A percentile compares a stretch with the other conserved stretches of the same genome.
phyloP scores from a whole-genome alignment of 2,797 vertebrate species.

The Malacoraja senta region DNA sequence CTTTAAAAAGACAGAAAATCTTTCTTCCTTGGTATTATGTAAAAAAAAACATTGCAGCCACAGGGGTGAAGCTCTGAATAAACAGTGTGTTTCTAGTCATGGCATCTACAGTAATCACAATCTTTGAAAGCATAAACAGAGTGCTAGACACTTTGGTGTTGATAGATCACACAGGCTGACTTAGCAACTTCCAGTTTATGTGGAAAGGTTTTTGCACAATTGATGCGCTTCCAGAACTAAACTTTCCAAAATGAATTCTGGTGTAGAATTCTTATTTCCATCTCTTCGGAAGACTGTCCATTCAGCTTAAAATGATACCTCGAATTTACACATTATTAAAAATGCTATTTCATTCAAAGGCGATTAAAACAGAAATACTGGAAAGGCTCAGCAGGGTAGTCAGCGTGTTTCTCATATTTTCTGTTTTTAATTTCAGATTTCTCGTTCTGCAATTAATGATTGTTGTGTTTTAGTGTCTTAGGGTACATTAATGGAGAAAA shows the following conservation, averaged over 20 bases:
- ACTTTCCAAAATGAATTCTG: constrained; percentile 20
- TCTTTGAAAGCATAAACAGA: constrained; percentile 32
- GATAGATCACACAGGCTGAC: constrained; percentile 32
- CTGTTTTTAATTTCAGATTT: too few species aligned
- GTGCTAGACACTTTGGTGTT: constrained; percentile 30
- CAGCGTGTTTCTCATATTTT: too few species aligned
- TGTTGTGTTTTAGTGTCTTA: background rate
- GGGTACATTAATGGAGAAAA: background rate
- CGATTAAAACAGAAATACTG: too few species aligned
- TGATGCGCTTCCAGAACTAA: background rate
- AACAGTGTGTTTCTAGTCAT: constrained; percentile 14
- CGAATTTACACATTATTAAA: background rate
- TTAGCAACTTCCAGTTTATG: constrained; percentile 29
- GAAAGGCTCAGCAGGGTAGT: too few species aligned
- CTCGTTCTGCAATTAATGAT: too few species aligned
- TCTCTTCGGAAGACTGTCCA: background rate
- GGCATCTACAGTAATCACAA: constrained; percentile 17
- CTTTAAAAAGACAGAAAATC: background rate
- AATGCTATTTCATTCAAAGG: too few species aligned
- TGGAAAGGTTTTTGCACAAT: constrained; percentile 10
- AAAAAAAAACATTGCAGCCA: constrained; percentile 17
- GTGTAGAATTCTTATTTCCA: constrained; percentile 8
- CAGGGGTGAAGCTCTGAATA: constrained; percentile 26
- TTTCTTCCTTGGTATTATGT: background rate
- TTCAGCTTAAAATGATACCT: background rate